Conservation (phyloP, 1,140 invertebrate genomes). For the Macrosteles quadrilineatus region DNA sequence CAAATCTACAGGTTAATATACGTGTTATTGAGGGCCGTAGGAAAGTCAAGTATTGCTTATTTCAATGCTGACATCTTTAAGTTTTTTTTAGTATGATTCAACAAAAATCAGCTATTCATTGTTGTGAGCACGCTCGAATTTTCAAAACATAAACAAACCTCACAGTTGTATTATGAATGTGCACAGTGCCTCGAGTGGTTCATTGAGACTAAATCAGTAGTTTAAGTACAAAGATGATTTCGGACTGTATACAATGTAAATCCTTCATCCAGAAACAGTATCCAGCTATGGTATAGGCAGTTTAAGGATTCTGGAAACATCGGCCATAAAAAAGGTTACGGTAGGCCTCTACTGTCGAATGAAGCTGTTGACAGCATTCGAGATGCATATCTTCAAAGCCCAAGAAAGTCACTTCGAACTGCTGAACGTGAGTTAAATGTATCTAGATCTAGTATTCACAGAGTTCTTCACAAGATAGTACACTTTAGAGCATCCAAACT, state of each 20-base stretch:
- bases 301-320: not conserved
- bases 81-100: not conserved
- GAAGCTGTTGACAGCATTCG: not conserved
- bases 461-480: not conserved
- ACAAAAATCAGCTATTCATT: not conserved
- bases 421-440: not conserved
- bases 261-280: not conserved
- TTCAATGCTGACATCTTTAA: too few species aligned
- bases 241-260: not conserved
- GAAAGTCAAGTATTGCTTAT: too few species aligned
- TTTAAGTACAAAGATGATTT: too few species aligned
- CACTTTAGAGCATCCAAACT: not conserved
- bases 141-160: not conserved
- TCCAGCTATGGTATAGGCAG: conserved; percentile 5
- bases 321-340: too few species aligned
- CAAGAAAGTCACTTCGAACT: not conserved
- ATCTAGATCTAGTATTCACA: not conserved
- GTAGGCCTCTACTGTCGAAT: not conserved
- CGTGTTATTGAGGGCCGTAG: too few species aligned
- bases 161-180: not conserved
- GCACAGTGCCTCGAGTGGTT: not conserved
- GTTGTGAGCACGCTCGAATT: not conserved
- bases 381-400: not conserved
- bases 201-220: not conserved
- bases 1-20: too few species aligned